Percentiles rank a stretch among this genome's conserved stretches.
These are phyloP conservation scores for Pseudococcus longispinus DNA, from an alignment of 2,888 invertebrate species.

Conservation along the genomic window DNA sequence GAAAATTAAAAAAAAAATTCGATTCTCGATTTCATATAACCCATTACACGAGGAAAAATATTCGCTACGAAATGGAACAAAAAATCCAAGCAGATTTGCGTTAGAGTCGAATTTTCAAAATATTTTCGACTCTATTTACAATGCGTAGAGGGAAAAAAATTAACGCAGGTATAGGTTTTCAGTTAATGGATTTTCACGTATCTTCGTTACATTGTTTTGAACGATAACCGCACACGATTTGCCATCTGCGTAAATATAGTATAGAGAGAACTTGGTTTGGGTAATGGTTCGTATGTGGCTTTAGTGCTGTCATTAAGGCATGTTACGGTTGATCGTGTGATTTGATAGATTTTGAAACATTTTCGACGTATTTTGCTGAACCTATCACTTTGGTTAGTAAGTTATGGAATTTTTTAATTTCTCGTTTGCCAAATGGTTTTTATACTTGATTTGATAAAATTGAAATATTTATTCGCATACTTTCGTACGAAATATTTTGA, in stretches of 20 bases:
- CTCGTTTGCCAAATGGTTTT: background rate
- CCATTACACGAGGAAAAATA: background rate
- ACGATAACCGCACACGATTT: background rate
- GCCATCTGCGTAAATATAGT: constrained; percentile 16
- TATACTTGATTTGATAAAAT: background rate
- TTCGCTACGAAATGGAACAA: too few relatives aligned
- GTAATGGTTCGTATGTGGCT: background rate
- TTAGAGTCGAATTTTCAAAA: background rate
- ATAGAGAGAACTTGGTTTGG: background rate
- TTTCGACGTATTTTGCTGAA: background rate
- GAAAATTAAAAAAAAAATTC: too few relatives aligned
- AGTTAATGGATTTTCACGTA: constrained; percentile 22
- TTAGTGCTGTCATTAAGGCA: background rate
- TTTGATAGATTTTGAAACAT: background rate
- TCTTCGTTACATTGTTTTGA: background rate
- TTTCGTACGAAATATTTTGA: background rate
- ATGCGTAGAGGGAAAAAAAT: background rate
- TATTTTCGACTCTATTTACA: background rate
- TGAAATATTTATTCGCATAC: background rate
- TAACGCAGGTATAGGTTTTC: background rate
- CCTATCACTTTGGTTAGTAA: background rate
- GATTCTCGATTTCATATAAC: too few relatives aligned
- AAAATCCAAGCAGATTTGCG: background rate
- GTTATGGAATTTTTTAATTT: background rate
- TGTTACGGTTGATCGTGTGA: constrained; percentile 2